Conservation (phyloP, 2,888 invertebrate species). For the Diarsia mendica region DNA sequence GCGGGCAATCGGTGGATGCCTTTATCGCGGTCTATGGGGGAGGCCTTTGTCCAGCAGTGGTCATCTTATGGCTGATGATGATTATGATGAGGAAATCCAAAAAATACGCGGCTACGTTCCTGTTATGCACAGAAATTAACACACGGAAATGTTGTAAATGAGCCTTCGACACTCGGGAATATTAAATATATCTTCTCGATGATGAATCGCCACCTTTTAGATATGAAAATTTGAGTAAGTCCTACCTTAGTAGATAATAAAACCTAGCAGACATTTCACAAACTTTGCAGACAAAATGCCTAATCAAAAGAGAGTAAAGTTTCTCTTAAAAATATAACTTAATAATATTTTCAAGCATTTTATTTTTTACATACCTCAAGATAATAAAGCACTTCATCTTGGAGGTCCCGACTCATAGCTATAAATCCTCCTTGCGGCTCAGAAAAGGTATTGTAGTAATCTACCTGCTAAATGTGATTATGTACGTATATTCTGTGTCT, state of each 20-base stretch:
- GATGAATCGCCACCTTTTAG: too few relatives aligned
- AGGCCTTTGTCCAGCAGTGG: too few relatives aligned
- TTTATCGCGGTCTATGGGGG: too few relatives aligned
- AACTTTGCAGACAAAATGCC: not conserved
- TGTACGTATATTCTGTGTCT: slow-evolving; percentile 16
- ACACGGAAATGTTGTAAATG: too few relatives aligned
- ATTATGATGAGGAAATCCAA: too few relatives aligned
- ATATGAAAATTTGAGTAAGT: too few relatives aligned
- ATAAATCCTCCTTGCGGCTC: slow-evolving; percentile 65
- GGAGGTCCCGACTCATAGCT: slow-evolving; percentile 47
- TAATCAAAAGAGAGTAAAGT: not conserved
- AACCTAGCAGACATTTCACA: not conserved
- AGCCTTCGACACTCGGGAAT: too few relatives aligned
- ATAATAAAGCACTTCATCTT: slow-evolving; percentile 70
- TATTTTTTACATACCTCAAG: slow-evolving; percentile 67
- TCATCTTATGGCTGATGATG: too few relatives aligned
- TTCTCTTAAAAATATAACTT: slow-evolving; percentile 20
- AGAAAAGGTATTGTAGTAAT: slow-evolving; percentile 67
- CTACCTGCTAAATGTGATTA: slow-evolving; percentile 73
- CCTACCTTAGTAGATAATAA: not conserved
- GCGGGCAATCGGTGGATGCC: too few relatives aligned
- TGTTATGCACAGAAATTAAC: too few relatives aligned
- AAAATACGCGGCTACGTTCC: too few relatives aligned
- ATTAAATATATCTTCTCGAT: too few relatives aligned
- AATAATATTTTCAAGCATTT: slow-evolving; percentile 52